Evolutionary conservation across 1,140 invertebrate species (phyloP), one percentile per base, ranked within the genome.

Genomic region (Saxidomus purpurata): DNA sequence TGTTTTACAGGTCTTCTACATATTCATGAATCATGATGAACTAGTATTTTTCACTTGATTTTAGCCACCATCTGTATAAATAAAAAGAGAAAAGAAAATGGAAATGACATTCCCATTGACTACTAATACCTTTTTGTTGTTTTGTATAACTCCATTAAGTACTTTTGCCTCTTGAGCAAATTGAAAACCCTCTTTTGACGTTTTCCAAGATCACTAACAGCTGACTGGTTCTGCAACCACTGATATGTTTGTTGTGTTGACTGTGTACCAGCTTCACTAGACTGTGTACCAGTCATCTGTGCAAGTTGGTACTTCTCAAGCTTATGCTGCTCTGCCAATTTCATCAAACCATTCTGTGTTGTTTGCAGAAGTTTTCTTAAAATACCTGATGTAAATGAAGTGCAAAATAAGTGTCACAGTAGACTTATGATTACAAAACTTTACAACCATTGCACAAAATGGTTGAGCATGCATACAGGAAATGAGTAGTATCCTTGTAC

Each of bases 111-210:
- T n/a, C n/a, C n/a, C n/a, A n/a, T n/a, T n/a, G n/a, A n/a, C n/a
- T n/a, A n/a, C n/a, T 9, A 36, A 71, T 74, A 87, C 85, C 76
- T 87, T 63, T 40, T 79, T 11, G 19, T 8, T 31, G 74, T 49
- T 79, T 79, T 87, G n/a, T 38, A 76, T 22, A 87, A 47, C 28
- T 87, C 85, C 13, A 87, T 40, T 15, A 87, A 55, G 17, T 36
- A 55, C 63, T 76, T 87, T 28, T 87, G 85, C 38, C 85, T 40
- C 67, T 87, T 87, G n/a, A 87, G 47, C 36, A 77, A 40, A 76
- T 4, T 38, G 11, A 87, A 87, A 0, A 87, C 74, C 19, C 59
- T 38, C 36, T 36, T 71, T 31, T 87, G 85, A 43, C 85, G n/a
- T n/a, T 67, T 77, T 28, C 55, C 74, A 38, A 87, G 74, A 43